Evolutionary conservation across 2,113 vertebrate genomes (phyloP).

Genomic region (Corapipo altera): DNA sequence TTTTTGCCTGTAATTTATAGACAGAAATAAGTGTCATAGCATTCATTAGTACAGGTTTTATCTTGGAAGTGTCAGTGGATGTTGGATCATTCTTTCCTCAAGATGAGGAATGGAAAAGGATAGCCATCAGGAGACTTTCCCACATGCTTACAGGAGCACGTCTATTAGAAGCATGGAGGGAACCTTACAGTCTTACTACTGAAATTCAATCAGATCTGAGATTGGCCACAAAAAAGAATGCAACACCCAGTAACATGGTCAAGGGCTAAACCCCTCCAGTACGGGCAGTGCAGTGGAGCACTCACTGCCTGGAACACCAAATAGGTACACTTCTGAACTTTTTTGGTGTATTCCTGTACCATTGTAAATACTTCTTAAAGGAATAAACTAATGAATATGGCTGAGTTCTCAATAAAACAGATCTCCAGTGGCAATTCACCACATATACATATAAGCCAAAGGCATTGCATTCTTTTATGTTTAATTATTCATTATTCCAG

Average conservation of each 20-base stretch:
- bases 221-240: neutral
- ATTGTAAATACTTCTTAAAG: neutral
- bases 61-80: neutral
- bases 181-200: neutral
- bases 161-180: rapidly evolving
- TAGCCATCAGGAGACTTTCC: neutral
- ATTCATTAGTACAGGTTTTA: neutral
- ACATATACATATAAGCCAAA: neutral
- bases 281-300: neutral
- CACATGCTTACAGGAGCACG: neutral
- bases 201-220: neutral
- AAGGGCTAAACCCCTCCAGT: neutral
- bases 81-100: neutral
- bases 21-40: neutral
- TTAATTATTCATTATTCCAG: conserved; percentile 12
- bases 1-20: neutral
- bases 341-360: neutral
- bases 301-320: neutral
- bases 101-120: neutral
- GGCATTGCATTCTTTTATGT: neutral
- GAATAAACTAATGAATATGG: neutral
- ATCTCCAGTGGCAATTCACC: neutral
- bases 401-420: neutral
- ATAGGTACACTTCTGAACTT: neutral
- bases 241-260: rapidly evolving